These are phyloP conservation scores for Thalassarche chlororhynchos DNA, from an alignment of 2,113 vertebrate genomes.

Conservation along the genomic window DNA sequence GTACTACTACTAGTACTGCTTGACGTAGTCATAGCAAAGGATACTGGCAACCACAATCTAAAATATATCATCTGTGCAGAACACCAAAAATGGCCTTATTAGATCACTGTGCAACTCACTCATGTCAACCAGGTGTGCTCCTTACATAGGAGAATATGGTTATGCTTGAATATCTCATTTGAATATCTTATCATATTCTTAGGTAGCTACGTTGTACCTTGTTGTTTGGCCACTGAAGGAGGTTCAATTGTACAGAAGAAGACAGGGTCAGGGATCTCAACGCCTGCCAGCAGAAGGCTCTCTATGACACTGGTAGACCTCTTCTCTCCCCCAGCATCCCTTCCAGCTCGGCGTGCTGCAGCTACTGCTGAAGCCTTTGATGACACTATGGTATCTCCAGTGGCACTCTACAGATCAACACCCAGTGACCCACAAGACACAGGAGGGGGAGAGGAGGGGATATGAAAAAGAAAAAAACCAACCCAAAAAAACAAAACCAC, in stretches of 20 bases:
- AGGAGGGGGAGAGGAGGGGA: background rate
- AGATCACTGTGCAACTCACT: background rate
- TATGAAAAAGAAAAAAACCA: background rate
- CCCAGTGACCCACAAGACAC: background rate
- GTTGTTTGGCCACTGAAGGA: slow-evolving; percentile 88
- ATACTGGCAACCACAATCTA: background rate
- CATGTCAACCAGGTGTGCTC: background rate
- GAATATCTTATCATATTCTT: background rate
- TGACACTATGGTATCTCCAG: slow-evolving; percentile 93
- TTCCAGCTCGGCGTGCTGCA: slow-evolving; percentile 74
- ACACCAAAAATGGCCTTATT: background rate
- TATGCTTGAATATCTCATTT: background rate
- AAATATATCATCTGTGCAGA: background rate
- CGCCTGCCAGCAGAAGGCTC: slow-evolving; percentile 85
- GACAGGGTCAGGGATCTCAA: slow-evolving; percentile 95
- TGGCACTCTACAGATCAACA: slow-evolving; percentile 82
- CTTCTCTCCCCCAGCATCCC: slow-evolving; percentile 24
- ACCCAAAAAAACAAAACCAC: background rate
- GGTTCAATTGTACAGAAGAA: slow-evolving; percentile 99
- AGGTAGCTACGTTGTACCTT: slow-evolving; percentile 70
- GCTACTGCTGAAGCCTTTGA: slow-evolving; percentile 87
- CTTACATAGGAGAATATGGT: background rate
- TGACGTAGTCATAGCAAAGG: background rate
- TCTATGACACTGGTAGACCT: background rate
- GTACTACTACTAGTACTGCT: background rate